These are phyloP conservation scores for Amphilophus citrinellus DNA, from an alignment of 2,113 vertebrate genomes.

Conservation along the genomic window DNA sequence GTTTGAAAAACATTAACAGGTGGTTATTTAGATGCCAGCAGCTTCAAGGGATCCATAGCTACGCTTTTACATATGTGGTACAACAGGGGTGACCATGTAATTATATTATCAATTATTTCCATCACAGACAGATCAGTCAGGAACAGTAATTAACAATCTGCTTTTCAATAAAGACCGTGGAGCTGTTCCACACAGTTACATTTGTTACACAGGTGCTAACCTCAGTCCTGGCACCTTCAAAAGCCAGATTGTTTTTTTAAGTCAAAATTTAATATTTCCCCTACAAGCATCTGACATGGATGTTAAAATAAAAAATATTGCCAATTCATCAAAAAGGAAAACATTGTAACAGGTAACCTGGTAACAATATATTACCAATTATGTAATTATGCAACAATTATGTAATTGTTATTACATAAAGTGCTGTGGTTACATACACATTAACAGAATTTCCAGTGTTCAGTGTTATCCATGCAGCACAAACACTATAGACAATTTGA, in stretches of 20 bases:
- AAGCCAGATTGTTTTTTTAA: not conserved
- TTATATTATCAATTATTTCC: not conserved
- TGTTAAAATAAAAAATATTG: accelerated
- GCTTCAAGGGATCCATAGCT: not conserved
- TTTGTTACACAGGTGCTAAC: not conserved
- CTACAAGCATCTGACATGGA: too few species aligned
- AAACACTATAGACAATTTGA: not conserved
- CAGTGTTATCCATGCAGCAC: too few species aligned
- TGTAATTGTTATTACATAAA: not conserved
- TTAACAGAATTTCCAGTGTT: not conserved
- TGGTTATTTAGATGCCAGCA: not conserved
- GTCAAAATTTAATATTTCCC: not conserved
- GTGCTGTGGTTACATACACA: not conserved
- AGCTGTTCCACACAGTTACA: not conserved
- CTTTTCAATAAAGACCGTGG: not conserved
- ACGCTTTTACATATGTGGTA: not conserved
- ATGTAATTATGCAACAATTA: too few species aligned
- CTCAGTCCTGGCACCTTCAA: not conserved
- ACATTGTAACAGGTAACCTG: not conserved
- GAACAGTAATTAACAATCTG: not conserved
- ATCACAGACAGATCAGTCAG: not conserved
- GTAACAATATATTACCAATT: not conserved
- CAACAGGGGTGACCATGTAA: not conserved
- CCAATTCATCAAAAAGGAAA: not conserved
- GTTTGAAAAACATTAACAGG: not conserved